Base-by-base conservation (phyloP, 1,140 invertebrate genomes). In the Alviniconcha marisindica region DNA sequence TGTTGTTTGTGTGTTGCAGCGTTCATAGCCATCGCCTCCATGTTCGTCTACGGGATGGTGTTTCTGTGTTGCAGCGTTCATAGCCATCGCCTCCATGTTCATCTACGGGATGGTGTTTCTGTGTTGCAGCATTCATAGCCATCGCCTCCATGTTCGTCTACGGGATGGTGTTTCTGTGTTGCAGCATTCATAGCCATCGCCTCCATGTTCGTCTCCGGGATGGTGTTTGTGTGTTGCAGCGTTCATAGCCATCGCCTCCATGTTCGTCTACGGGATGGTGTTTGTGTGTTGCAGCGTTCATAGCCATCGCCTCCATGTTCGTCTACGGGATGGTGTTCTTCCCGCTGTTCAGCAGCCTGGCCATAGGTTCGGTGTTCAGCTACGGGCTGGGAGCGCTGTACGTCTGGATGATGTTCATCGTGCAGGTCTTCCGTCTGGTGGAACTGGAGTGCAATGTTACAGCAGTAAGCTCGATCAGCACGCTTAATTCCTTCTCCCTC, bases 291-390 rank as follows among this genome's bases (percentile, higher is more conserved):
- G 18, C 84, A 89, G 88, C 85, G 7, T 86, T 89, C 51, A 71
- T 83, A 14, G 83, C 82, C 33, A 76, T 89, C 2, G 36, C 83
- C 15, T 89, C 88, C 14, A 86, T 89, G 85, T 73, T 89, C 15
- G 82, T 87, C 38, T 89, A 89, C 63, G 88, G 88, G 1, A 69
- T 89, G n/a, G 87, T 84, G 24, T 89, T 74, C 44, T 85, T 85
- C 28, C 88, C 88, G 28, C 48, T 89, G 48, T 89, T 89, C 84
- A 84, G 84, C 28, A 82, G 80, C 18, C 76, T 89, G 12, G 81
- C 88, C 15, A 31, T 86, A 12, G 78, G 80, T 1, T 77, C 84
- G 14, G 54, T 83, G 15, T 77, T 84, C 15, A 81, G 86, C 31
- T 88, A 86, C 31, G 71, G 21, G 3, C 40, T 89, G 15, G 87